A percentile compares a stretch with the other conserved stretches of the same genome.
Evolutionary conservation across 2,888 invertebrate species (phyloP).

Genomic region (Aporophyla lueneburgensis): DNA sequence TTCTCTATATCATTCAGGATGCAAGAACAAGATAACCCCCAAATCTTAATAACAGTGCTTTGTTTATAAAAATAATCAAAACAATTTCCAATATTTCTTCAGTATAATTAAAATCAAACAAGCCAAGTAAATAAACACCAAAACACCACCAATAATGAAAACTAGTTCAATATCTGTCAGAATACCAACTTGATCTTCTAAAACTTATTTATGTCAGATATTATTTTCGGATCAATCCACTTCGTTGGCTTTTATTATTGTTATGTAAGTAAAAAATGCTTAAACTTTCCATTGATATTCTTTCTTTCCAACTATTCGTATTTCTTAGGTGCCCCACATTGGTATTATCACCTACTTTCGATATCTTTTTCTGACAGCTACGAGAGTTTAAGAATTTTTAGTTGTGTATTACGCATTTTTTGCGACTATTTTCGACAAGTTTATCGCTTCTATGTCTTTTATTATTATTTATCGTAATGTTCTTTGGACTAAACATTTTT

Average conservation of each 20-base stretch:
- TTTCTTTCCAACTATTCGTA: constrained; percentile 42
- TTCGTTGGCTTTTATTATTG: constrained; percentile 66
- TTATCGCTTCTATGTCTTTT: constrained; percentile 21
- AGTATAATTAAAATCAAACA: neutral
- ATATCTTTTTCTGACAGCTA: constrained; percentile 37
- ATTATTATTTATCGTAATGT: constrained; percentile 1
- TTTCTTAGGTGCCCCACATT: constrained; percentile 51
- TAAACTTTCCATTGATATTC: constrained; percentile 63
- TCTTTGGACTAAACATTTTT: constrained; percentile 6
- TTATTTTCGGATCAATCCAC: constrained; percentile 67
- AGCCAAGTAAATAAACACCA: neutral
- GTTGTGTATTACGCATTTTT: constrained; percentile 24
- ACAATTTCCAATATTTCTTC: neutral
- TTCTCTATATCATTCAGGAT: neutral
- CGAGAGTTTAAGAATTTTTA: constrained; percentile 36
- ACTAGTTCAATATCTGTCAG: constrained; percentile 52
- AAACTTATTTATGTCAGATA: constrained; percentile 62
- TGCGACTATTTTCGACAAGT: constrained; percentile 25
- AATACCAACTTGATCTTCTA: constrained; percentile 51
- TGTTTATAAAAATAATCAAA: neutral
- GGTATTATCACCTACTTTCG: constrained; percentile 54
- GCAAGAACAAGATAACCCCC: no score
- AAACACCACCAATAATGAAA: constrained; percentile 2
- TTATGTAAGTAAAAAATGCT: constrained; percentile 66
- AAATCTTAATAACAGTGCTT: neutral